phyloP scores from a whole-genome alignment of 2,888 invertebrate species.

The Uloborus plumipes region DNA sequence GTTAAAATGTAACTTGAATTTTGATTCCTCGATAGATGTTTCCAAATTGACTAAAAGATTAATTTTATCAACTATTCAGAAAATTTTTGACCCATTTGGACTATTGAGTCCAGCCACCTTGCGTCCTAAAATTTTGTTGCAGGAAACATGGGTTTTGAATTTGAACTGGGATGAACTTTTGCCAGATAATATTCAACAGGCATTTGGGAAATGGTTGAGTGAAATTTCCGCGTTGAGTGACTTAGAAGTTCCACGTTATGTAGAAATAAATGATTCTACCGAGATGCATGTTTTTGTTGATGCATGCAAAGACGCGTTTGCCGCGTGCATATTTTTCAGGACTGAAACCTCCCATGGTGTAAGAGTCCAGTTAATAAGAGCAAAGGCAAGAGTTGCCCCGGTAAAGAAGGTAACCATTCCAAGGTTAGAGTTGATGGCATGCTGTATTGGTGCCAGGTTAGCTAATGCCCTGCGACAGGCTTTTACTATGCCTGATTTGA shows the following conservation, averaged over 20 bases:
- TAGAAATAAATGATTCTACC: not conserved
- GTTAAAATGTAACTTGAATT: constrained; percentile 11
- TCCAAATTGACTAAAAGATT: constrained; percentile 3
- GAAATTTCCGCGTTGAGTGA: too few relatives aligned
- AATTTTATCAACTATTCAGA: too few relatives aligned
- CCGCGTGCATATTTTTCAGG: constrained; percentile 2
- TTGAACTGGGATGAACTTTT: too few relatives aligned
- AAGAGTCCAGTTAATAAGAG: not conserved
- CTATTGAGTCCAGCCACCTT: too few relatives aligned
- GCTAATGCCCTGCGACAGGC: not conserved
- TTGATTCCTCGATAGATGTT: constrained; percentile 5
- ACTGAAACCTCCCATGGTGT: not conserved
- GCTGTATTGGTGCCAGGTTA: constrained; percentile 5
- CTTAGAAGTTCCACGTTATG: too few relatives aligned
- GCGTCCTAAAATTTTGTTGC: too few relatives aligned
- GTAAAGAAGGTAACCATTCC: not conserved
- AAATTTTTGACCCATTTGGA: too few relatives aligned
- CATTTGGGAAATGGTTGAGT: too few relatives aligned
- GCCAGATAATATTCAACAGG: too few relatives aligned
- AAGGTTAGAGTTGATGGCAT: not conserved
- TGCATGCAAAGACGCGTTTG: not conserved
- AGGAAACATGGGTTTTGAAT: too few relatives aligned
- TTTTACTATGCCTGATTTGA: not conserved
- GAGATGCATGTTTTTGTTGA: not conserved
- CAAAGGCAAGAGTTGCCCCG: not conserved